Evolutionary conservation across 2,888 invertebrate species (phyloP).

Genomic region (Hirtodrosophila duncani): DNA sequence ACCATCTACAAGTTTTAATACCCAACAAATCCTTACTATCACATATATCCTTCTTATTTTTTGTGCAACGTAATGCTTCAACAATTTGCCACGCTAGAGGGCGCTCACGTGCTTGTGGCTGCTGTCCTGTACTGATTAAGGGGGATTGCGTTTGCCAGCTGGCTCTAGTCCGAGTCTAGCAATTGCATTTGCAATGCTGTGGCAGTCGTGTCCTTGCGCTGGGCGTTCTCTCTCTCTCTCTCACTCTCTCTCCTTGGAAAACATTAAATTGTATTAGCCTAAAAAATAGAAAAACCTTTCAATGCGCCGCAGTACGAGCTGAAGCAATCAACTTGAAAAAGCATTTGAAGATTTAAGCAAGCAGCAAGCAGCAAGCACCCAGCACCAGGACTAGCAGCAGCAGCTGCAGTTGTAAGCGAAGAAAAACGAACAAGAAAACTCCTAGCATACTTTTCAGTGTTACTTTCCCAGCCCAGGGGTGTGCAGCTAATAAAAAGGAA

Average conservation of each 20-base stretch:
- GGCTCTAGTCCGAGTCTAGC: constrained; percentile 31
- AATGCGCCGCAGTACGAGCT: constrained; percentile 34
- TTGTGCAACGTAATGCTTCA: constrained; percentile 37
- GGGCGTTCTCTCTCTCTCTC: background rate
- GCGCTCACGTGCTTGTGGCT: constrained; percentile 26
- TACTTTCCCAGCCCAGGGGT: constrained; percentile 19
- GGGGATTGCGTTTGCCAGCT: constrained; percentile 32
- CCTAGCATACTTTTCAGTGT: constrained; percentile 23
- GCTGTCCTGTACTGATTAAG: constrained; percentile 32
- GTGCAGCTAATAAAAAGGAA: constrained; percentile 55
- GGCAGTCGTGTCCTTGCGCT: constrained; percentile 31
- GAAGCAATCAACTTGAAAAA: constrained; percentile 62
- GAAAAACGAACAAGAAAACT: background rate
- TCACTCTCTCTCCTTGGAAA: constrained; percentile 4
- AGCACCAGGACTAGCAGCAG: constrained; percentile 1
- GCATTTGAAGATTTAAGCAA: constrained; percentile 43
- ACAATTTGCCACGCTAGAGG: constrained; percentile 31
- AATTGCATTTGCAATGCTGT: constrained; percentile 49
- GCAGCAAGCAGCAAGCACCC: background rate
- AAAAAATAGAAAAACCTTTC: constrained; percentile 54
- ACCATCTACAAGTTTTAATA: too few species aligned
- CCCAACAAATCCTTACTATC: too few species aligned
- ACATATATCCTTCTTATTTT: too few species aligned
- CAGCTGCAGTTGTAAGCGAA: background rate
- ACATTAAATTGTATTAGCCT: constrained; percentile 63